Percentiles rank a stretch among this genome's conserved stretches.
phyloP scores from a whole-genome alignment of 2,113 vertebrate genomes.

The human (Homo sapiens) region DNA sequence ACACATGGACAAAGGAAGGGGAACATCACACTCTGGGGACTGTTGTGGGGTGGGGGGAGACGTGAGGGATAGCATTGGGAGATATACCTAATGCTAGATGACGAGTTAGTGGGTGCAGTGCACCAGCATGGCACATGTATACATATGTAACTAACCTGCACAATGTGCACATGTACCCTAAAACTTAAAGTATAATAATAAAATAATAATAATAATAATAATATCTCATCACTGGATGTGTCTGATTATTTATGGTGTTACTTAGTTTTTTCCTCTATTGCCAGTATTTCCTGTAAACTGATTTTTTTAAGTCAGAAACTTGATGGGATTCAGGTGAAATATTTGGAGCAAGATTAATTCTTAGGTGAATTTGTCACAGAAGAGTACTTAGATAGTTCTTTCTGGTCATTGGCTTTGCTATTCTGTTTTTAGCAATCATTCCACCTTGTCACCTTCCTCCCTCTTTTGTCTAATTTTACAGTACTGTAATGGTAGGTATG shows the following conservation, averaged over 20 bases:
- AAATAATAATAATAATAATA: too few relatives aligned
- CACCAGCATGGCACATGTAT: too few relatives aligned
- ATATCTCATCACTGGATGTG: neutral
- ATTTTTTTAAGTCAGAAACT: neutral
- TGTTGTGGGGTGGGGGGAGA: too few relatives aligned
- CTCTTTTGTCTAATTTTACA: neutral
- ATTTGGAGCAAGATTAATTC: neutral
- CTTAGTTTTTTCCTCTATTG: neutral
- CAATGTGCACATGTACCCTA: too few relatives aligned
- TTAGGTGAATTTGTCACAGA: neutral
- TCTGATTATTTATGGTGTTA: conserved; percentile 9
- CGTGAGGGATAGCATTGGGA: too few relatives aligned
- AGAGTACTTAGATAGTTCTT: neutral
- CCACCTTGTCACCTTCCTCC: neutral
- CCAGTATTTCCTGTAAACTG: neutral
- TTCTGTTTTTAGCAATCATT: neutral
- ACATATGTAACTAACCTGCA: too few relatives aligned
- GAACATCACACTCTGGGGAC: too few relatives aligned
- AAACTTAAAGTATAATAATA: too few relatives aligned
- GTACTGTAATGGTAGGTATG: neutral
- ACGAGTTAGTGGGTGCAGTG: too few relatives aligned
- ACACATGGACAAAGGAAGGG: too few relatives aligned
- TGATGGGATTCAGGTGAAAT: neutral
- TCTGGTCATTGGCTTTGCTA: neutral
- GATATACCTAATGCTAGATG: too few relatives aligned